Percentiles rank a stretch among this genome's conserved stretches.
Conservation (phyloP, 2,888 invertebrate species). For the Odontocolon sp. region DNA sequence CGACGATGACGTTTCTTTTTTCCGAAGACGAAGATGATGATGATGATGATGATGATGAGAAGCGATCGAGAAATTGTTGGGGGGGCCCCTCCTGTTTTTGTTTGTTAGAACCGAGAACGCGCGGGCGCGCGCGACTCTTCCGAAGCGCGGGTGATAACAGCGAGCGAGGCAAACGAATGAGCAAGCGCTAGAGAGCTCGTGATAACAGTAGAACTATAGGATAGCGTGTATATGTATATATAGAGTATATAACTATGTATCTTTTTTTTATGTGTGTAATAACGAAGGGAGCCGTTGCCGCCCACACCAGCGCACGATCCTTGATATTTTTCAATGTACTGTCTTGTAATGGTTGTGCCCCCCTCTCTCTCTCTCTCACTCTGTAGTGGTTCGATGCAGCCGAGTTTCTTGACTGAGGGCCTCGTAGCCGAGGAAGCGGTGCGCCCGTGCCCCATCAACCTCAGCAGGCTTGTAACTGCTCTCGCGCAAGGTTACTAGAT, state of each 20-base stretch:
- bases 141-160: conserved; percentile 31
- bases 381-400: conserved; percentile 77
- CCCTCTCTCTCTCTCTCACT: conserved; percentile 40
- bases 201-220: conserved; percentile 20
- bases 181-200: conserved; percentile 26
- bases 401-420: conserved; percentile 77
- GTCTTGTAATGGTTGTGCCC: neutral
- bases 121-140: conserved; percentile 41
- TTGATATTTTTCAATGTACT: conserved; percentile 24
- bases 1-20: neutral
- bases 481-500: no score
- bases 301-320: conserved; percentile 20
- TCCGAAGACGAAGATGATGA: neutral
- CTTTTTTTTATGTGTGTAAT: neutral
- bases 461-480: conserved; percentile 68
- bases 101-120: conserved; percentile 44
- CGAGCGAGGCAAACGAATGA: conserved; percentile 21
- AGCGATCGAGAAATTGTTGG: neutral
- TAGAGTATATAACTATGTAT: neutral
- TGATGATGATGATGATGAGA: no score
- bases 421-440: conserved; percentile 71
- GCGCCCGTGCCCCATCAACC: conserved; percentile 76
- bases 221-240: neutral
- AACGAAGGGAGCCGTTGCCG: conserved; percentile 4
- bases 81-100: conserved; percentile 52